These are phyloP conservation scores for Labia minor DNA, from an alignment of 2,888 invertebrate genomes.

Conservation along the genomic window DNA sequence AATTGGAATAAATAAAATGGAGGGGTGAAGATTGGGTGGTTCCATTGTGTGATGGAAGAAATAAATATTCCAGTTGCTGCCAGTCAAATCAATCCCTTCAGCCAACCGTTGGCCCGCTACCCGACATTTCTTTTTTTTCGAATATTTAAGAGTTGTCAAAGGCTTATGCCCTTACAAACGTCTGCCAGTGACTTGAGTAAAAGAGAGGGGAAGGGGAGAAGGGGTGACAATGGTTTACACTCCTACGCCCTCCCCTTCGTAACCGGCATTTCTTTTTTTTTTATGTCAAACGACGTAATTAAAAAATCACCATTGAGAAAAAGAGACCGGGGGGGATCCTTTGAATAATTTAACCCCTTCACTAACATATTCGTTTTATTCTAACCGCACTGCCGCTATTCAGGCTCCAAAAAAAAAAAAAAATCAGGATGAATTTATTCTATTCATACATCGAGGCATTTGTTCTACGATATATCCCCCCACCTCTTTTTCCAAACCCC, in stretches of 20 bases:
- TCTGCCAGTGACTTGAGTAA: neutral
- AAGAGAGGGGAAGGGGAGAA: neutral
- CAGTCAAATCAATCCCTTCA: too few species aligned
- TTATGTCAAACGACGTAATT: conserved; percentile 4
- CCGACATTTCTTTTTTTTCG: neutral
- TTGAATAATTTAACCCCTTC: conserved; percentile 13
- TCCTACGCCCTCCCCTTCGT: too few species aligned
- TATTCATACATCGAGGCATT: neutral
- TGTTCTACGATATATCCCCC: neutral
- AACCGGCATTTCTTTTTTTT: neutral
- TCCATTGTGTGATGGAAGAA: too few species aligned
- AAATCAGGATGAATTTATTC: neutral
- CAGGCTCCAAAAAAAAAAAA: neutral
- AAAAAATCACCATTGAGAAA: neutral
- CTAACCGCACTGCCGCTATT: neutral
- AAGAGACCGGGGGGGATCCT: neutral
- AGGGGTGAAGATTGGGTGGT: too few species aligned
- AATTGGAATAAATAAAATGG: too few species aligned
- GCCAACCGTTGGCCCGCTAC: too few species aligned
- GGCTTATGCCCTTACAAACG: neutral
- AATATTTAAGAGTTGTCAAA: neutral
- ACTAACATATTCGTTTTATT: conserved; percentile 8
- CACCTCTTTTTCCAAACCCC: neutral
- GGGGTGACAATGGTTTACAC: neutral
- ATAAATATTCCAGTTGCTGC: too few species aligned